A percentile compares a stretch with the other conserved stretches of the same genome.
Evolutionary conservation across 1,140 invertebrate species (phyloP).

Genomic region (Drosophila tani): DNA sequence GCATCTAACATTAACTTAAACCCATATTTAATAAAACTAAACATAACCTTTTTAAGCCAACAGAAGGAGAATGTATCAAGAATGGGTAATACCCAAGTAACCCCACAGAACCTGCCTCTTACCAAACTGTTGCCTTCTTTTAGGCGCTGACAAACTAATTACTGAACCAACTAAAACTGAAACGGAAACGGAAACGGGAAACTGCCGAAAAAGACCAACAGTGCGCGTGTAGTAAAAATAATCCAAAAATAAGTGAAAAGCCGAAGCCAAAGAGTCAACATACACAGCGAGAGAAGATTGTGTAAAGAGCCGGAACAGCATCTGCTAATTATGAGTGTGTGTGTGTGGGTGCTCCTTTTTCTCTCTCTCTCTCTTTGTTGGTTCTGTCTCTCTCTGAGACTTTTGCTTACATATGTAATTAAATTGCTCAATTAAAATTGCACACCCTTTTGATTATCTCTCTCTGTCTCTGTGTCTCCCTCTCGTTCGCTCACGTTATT

Average conservation of each 20-base stretch:
- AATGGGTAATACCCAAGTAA: not conserved
- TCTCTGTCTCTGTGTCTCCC: conserved; percentile 19
- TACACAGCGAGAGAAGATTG: not conserved
- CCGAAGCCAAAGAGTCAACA: conserved; percentile 43
- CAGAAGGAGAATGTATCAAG: too few species aligned
- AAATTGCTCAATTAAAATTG: conserved; percentile 85
- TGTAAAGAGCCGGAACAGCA: conserved; percentile 18
- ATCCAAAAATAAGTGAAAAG: conserved; percentile 17
- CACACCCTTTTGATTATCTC: conserved; percentile 85
- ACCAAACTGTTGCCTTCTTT: conserved; percentile 51
- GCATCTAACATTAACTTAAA: not conserved
- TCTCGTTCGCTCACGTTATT: conserved; percentile 51
- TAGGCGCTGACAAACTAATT: conserved; percentile 74
- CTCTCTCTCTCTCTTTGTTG: conserved; percentile 7
- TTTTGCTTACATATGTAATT: conserved; percentile 84
- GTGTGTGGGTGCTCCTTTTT: not conserved
- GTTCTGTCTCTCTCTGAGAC: conserved; percentile 28
- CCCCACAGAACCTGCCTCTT: too few species aligned
- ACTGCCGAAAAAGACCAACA: conserved; percentile 55
- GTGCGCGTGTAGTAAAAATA: conserved; percentile 22
- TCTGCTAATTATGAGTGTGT: conserved; percentile 64
- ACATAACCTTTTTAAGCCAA: not conserved
- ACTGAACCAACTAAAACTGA: conserved; percentile 57
- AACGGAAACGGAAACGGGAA: conserved; percentile 33
- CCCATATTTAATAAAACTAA: not conserved